Percentiles rank a stretch among this genome's conserved stretches.
Conservation (phyloP, 2,797 vertebrate genomes). For the Glossophaga mutica region DNA sequence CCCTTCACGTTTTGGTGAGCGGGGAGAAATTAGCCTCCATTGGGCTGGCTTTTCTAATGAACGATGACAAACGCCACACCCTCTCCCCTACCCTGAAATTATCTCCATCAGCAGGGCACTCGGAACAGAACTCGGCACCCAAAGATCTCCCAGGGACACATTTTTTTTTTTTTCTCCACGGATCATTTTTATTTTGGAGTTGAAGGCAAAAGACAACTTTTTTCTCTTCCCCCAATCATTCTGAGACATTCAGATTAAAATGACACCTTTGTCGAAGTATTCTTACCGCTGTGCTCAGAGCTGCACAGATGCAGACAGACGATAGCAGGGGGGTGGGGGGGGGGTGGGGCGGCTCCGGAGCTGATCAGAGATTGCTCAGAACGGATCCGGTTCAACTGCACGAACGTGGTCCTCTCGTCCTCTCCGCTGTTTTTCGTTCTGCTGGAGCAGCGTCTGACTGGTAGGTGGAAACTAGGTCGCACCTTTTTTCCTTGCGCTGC, state of each 20-base stretch:
- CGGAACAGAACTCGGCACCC: neutral
- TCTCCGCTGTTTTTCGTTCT: neutral
- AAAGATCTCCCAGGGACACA: neutral
- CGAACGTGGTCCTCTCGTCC: neutral
- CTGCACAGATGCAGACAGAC: constrained; percentile 41
- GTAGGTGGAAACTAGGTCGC: neutral
- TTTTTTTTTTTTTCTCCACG: neutral
- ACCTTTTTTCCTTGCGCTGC: neutral
- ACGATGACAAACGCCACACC: neutral
- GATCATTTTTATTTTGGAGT: constrained; percentile 50
- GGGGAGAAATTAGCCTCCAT: neutral
- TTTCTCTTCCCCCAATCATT: constrained; percentile 32
- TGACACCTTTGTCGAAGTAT: constrained; percentile 63
- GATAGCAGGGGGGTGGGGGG: neutral
- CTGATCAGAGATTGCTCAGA: constrained; percentile 42
- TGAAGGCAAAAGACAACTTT: constrained; percentile 48
- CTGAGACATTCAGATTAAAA: constrained; percentile 51
- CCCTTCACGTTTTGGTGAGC: neutral
- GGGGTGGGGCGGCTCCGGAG: constrained; percentile 25
- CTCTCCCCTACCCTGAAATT: neutral
- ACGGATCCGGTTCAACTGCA: neutral
- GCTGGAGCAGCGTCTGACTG: neutral
- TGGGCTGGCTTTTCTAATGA: neutral
- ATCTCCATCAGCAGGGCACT: neutral
- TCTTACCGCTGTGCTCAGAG: constrained; percentile 6